These are phyloP conservation scores for Lamproptera curius DNA, from an alignment of 2,888 invertebrate genomes.

Conservation along the genomic window DNA sequence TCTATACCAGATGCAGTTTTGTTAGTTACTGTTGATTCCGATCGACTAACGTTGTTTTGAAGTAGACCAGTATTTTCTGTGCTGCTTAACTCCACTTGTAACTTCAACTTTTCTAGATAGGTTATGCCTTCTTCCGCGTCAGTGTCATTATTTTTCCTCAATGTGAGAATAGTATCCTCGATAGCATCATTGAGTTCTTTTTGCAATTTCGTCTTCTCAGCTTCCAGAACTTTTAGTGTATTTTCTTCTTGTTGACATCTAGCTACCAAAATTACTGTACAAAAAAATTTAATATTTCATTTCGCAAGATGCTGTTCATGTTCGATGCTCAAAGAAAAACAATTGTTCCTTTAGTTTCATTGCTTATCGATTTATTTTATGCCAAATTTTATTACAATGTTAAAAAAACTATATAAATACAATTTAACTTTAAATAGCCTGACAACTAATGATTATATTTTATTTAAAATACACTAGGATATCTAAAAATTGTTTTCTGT, in stretches of 20 bases:
- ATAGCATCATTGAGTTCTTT: conserved; percentile 6
- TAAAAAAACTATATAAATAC: too few relatives aligned
- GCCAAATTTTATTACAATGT: too few relatives aligned
- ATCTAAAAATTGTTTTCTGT: too few relatives aligned
- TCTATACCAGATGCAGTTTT: neutral
- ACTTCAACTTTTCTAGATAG: conserved; percentile 1
- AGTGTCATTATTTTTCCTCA: neutral
- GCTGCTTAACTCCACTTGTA: neutral
- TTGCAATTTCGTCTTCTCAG: conserved; percentile 4
- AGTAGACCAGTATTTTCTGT: neutral
- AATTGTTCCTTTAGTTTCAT: too few relatives aligned
- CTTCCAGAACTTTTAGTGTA: conserved; percentile 9
- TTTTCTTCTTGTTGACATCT: neutral
- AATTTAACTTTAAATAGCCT: too few relatives aligned
- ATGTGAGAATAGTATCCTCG: conserved; percentile 7
- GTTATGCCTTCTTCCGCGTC: conserved; percentile 1
- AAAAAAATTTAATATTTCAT: too few relatives aligned
- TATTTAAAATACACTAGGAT: too few relatives aligned
- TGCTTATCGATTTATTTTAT: too few relatives aligned
- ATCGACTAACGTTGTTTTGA: neutral
- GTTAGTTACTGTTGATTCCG: neutral
- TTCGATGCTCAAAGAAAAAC: too few relatives aligned
- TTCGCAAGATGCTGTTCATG: too few relatives aligned
- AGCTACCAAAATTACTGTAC: too few relatives aligned
- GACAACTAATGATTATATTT: too few relatives aligned